phyloP scores from a whole-genome alignment of 2,113 vertebrate genomes.

The Pollimyrus isidori region DNA sequence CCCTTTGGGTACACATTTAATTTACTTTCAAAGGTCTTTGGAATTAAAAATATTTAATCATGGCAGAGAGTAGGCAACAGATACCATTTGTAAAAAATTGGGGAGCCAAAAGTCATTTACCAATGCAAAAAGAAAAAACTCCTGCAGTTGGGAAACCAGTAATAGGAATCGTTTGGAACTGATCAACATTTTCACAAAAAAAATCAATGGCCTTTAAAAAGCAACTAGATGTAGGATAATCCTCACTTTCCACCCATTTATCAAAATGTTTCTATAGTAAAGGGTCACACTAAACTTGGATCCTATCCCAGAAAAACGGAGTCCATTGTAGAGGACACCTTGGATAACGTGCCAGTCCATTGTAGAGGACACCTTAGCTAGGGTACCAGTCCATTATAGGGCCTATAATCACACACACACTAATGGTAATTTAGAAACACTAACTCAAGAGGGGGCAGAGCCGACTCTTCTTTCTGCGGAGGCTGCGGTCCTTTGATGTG shows the following conservation, averaged over 20 bases:
- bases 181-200: not conserved
- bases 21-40: conserved; percentile 7
- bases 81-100: not conserved
- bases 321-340: not conserved
- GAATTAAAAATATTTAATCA: conserved; percentile 15
- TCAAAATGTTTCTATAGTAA: not conserved
- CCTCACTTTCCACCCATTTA: not conserved
- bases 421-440: not conserved
- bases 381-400: not conserved
- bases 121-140: not conserved
- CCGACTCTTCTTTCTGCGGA: no score
- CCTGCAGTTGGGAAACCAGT: not conserved
- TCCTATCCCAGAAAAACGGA: not conserved
- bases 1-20: conserved; percentile 16
- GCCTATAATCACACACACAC: not conserved
- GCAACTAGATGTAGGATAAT: not conserved
- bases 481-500: no score
- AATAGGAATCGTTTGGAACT: not conserved
- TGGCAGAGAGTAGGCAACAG: not conserved
- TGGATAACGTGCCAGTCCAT: no score
- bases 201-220: not conserved
- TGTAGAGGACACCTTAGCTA: no score
- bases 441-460: no score
- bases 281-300: not conserved
- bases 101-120: not conserved